Evolutionary conservation across 2,797 vertebrate genomes (phyloP).

Genomic region (Falco biarmicus): DNA sequence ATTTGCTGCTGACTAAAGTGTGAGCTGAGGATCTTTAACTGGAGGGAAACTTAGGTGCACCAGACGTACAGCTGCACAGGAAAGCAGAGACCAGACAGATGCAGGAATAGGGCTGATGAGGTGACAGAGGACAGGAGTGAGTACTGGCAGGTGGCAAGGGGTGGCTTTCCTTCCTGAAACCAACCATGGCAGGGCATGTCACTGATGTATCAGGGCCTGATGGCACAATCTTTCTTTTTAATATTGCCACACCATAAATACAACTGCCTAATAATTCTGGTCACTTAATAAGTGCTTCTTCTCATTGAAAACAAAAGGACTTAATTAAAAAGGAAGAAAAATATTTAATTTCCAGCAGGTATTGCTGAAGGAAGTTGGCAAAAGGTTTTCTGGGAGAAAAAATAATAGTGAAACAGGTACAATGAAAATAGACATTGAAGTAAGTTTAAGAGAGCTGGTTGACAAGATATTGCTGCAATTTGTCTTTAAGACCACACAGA

Average conservation of each 20-base stretch:
- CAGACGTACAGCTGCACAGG: background rate
- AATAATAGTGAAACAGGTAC: background rate
- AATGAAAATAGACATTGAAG: conserved; percentile 34
- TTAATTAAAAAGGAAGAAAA: conserved; percentile 6
- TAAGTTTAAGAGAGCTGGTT: conserved; percentile 45
- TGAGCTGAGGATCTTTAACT: background rate
- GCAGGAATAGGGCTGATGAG: background rate
- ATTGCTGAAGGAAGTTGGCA: conserved; percentile 13
- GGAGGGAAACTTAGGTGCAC: background rate
- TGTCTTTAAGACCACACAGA: conserved; percentile 66
- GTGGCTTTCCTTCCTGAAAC: background rate
- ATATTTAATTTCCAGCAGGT: background rate
- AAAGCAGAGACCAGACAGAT: background rate
- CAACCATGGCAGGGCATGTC: background rate
- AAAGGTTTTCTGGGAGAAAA: conserved; percentile 15
- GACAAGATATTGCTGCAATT: conserved; percentile 61
- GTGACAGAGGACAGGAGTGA: background rate
- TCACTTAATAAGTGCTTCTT: background rate
- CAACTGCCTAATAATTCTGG: background rate
- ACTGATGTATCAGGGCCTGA: background rate
- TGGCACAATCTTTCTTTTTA: background rate
- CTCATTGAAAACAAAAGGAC: background rate
- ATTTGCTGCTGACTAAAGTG: background rate
- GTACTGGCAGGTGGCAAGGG: background rate
- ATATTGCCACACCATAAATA: background rate